Base-by-base conservation (phyloP, 2,113 vertebrate genomes). In the Brachypodius melanocephalos region DNA sequence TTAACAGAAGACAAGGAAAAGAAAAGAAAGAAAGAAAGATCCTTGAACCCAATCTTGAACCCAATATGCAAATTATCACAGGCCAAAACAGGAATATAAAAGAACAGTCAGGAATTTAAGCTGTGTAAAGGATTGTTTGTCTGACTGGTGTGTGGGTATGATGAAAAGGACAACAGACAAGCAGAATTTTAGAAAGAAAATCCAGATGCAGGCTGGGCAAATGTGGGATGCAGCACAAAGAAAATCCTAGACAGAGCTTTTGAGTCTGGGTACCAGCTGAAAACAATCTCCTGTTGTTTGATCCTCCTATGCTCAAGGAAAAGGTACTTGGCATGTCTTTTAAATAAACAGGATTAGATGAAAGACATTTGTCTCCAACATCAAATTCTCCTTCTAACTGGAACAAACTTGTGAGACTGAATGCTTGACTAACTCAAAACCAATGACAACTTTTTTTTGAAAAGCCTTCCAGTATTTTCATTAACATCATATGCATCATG, bases 261-360 rank as follows among this genome's bases (percentile, higher is more conserved):
- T 67, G 83, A 93, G 82, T 66, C 92, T 77, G 42, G 66, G 90
- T 71, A 88, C 63, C 94, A 94, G 75, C 88, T 96, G 92, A 93
- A 95, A 97, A 62, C 79, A 93, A 86, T 96, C 83, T 95, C 83
- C 79, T 71, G 79, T n/a, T 66, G 46, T 90, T 96, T 96, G 94
- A 95, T 97, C 86, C 90, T 96, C 94, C 88, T 62, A 4, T 93
- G 92, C 94, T 94, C 46, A 80, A 90, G 89, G 90, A 83, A 83
- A 93, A 96, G 95, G 92, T 93, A 90, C 73, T 93, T 95, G 88
- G 94, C 90, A 86, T 59, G 42, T 90, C 57, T 77, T 80, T 86
- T 54, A 90, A 95, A 71, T 52, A 86, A 95, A 95, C 63, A 88
- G 48, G 65, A 87, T 93, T 95, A 90, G 86, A 95, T 24, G 28